Percentiles rank a stretch among this genome's conserved stretches.
These are phyloP conservation scores for Lipotes vexillifer DNA, from an alignment of 2,113 vertebrate genomes.

Conservation along the genomic window DNA sequence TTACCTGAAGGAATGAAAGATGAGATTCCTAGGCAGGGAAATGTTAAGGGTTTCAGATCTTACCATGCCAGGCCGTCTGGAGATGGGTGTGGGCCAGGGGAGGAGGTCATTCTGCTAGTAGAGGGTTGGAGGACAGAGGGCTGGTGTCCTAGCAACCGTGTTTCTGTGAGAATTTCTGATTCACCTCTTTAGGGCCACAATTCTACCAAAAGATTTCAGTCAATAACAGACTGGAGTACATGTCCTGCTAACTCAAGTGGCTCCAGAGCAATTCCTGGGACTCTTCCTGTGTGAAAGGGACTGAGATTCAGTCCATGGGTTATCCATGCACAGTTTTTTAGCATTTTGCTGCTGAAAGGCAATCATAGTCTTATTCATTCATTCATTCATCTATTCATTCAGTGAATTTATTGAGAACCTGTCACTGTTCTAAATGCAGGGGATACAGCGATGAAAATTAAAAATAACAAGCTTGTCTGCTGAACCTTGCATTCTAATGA, in stretches of 20 bases:
- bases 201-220: background rate
- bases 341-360: background rate
- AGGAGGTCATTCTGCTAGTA: background rate
- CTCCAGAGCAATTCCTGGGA: background rate
- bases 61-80: background rate
- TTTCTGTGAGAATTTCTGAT: background rate
- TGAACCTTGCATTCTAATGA: background rate
- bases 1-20: background rate
- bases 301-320: background rate
- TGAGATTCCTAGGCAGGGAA: background rate
- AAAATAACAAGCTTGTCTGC: background rate
- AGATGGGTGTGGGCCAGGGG: rapidly evolving
- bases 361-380: background rate
- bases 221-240: background rate
- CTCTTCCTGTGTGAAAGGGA: background rate
- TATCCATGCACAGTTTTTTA: background rate
- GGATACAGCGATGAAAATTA: background rate
- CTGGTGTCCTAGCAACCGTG: background rate
- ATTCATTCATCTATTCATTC: background rate
- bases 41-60: background rate
- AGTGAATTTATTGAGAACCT: background rate
- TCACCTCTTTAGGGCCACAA: background rate
- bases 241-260: background rate
- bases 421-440: background rate
- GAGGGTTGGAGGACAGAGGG: rapidly evolving